Evolutionary conservation across 1,140 invertebrate genomes (phyloP).

Genomic region (Zaprionus ornatus): DNA sequence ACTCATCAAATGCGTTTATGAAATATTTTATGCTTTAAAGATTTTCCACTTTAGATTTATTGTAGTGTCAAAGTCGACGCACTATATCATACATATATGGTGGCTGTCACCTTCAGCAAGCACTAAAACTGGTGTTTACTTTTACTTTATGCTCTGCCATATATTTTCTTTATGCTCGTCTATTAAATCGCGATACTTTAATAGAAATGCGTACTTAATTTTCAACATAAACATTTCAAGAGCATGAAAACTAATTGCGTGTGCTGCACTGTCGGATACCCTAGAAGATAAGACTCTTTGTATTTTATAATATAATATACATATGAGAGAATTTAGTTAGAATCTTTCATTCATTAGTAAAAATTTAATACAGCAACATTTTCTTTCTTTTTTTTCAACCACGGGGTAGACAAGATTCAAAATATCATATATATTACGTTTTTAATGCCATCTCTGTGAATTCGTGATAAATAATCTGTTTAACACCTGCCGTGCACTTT

Average conservation of each 20-base stretch:
- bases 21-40: background rate
- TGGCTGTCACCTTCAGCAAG: background rate
- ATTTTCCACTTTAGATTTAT: background rate
- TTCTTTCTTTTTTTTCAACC: too few species aligned
- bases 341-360: too few species aligned
- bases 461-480: background rate
- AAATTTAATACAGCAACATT: too few species aligned
- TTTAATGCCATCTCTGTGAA: slow-evolving; percentile 20
- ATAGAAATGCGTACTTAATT: slow-evolving; percentile 11
- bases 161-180: slow-evolving; percentile 1
- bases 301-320: background rate
- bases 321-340: background rate
- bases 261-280: background rate
- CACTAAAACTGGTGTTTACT: background rate
- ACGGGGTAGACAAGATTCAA: background rate
- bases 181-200: slow-evolving; percentile 5
- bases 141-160: slow-evolving; percentile 1
- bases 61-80: background rate
- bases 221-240: slow-evolving; percentile 17
- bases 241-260: background rate
- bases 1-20: too few species aligned
- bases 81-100: background rate
- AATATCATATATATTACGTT: background rate
- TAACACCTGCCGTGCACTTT: slow-evolving; percentile 13
- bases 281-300: background rate